Evolutionary conservation across 2,113 vertebrate species (phyloP), one percentile per base, ranked within the genome.

Genomic region (Otolemur garnettii): DNA sequence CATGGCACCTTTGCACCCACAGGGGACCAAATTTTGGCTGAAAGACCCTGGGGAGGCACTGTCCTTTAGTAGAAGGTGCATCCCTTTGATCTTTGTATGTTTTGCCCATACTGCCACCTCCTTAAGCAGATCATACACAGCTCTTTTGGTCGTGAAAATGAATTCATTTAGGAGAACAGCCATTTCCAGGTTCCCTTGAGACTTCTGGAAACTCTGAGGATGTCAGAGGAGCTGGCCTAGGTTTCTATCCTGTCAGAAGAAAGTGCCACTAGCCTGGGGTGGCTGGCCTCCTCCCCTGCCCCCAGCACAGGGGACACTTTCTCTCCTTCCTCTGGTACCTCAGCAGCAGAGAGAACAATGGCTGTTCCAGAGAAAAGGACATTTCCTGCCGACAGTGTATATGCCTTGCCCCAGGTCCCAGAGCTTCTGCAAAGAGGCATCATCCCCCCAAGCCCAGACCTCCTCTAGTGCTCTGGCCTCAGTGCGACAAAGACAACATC

Each of bases 301-400:
- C 38, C 66, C 71, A 83, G 53, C 35, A 59, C n/a, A 35, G 26
- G 15, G 13, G 4, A 38, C 6, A 18, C 69, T 53, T 50, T 33
- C 74, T 80, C 28, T 81, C 66, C 33, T 91, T 42, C 28, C 30
- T 69, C 53, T 94, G 42, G 21, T 18, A 97, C 62, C 75, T 88
- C 28, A 57, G 64, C 66, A 90, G 83, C 75, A 84, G 72, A 80
- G 28, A 90, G 89, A 94, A 93, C 94, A 94, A 96, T 74, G 81
- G 10, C 38, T 85, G 68, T 75, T 88, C 79, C 59, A 77, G 68
- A 87, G 60, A 87, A 96, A 95, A 92, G 79, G 86, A 75, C 66
- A 42, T 80, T 93, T 97, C 71, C 93, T 93, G 91, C 93, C 85
- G 86, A 68, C 72, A 78, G 21, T n/a, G 17, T 75, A 55, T 22